phyloP scores from a whole-genome alignment of 2,797 vertebrate genomes.

The Eulemur albifrons region DNA sequence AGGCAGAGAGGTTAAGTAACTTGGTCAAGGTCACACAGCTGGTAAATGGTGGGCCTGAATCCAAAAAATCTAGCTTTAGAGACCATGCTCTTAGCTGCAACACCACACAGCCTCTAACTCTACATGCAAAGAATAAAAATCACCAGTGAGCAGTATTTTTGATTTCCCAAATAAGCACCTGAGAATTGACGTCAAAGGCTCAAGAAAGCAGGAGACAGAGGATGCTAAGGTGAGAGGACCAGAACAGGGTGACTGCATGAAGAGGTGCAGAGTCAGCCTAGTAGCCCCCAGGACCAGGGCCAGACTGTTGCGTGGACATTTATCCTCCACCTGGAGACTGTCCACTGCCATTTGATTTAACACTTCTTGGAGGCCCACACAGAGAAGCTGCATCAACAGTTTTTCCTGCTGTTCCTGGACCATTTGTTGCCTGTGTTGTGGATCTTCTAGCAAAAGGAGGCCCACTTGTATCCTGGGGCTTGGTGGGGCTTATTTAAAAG shows the following conservation, averaged over 20 bases:
- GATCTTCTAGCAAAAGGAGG: neutral
- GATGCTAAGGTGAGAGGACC: neutral
- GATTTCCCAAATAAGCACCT: neutral
- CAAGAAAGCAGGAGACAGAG: neutral
- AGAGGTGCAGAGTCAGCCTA: neutral
- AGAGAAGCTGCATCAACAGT: neutral
- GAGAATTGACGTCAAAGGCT: neutral
- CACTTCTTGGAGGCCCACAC: accelerated
- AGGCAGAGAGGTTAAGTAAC: neutral
- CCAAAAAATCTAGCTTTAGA: neutral
- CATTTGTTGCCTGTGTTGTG: neutral
- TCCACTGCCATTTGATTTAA: neutral
- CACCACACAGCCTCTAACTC: neutral
- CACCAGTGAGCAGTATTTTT: neutral
- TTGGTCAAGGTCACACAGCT: neutral
- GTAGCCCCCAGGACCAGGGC: neutral
- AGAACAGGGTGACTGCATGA: neutral
- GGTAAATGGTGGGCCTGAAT: neutral
- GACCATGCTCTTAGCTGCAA: neutral
- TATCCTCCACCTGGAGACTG: neutral
- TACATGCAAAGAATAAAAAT: neutral
- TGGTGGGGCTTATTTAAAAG: neutral
- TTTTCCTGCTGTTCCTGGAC: neutral
- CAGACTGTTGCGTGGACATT: neutral
- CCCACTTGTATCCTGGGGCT: neutral